Base-by-base conservation (phyloP, 2,888 invertebrate genomes). In the Octodonta nipae region DNA sequence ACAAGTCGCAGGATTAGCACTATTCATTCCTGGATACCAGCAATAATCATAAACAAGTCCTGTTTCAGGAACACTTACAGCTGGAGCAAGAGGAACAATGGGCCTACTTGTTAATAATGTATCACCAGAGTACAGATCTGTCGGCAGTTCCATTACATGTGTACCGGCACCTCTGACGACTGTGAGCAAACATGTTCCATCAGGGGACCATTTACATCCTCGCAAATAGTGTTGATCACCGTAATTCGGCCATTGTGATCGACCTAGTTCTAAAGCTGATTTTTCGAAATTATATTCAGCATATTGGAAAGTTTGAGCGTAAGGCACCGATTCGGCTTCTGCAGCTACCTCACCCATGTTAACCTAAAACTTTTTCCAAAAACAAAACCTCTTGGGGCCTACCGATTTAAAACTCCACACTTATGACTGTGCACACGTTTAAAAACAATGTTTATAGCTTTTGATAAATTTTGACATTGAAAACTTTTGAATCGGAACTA, bases 21-120 rank as follows among this genome's bases (percentile, higher is more conserved):
- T 86, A 45, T 75, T 79, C 91, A 93, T 92, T 11, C 70, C 68
- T 5, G 93, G 92, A 64, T 79, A 89, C 93, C 93, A 95, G 52
- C 76, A 77, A 54, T 75, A 87, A 55, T 95, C 93, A 58, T 93
- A 95, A 26, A 93, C 71, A 13, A 80, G 67, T 5, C 88, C 91
- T 29, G 78, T 75, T 65, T 91, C 91, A 43, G 77, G 71, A 7
- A 69, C 54, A 62, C 63, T 55, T 28, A 75, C 39, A 1, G 65
- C 69, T n/a, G 73, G 61, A 37, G 58, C 60, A 43, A 73, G 55
- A 5, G 64, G 51, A 3, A 56, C 56, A 27, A 64, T 50, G 7
- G 55, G 52, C 33, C 64, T 47, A 38, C 60, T 56, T 7, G 56
- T 49, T 32, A 59, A 49, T 26, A 72, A 57, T 15, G 47, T 45